Evolutionary conservation across 2,113 vertebrate species (phyloP).

Genomic region (Ictidomys tridecemlineatus): DNA sequence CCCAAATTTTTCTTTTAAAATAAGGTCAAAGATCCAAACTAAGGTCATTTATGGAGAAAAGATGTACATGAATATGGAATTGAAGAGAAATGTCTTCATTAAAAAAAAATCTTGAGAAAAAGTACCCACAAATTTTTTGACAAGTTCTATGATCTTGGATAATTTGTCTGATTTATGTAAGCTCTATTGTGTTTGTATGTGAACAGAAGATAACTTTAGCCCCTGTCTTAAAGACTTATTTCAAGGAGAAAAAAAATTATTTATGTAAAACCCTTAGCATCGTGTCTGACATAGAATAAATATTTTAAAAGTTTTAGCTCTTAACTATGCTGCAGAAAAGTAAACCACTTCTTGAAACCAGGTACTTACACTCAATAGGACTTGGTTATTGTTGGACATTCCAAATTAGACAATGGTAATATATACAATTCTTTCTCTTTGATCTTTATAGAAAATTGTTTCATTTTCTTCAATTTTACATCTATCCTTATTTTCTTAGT

Average conservation of each 20-base stretch:
- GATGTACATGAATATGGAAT: conserved; percentile 42
- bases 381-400: neutral
- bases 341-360: neutral
- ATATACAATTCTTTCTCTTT: neutral
- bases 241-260: neutral
- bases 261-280: neutral
- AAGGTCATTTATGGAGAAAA: neutral
- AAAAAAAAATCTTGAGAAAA: conserved; percentile 74
- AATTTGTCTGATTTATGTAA: neutral
- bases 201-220: neutral
- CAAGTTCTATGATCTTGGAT: neutral
- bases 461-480: neutral
- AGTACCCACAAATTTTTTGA: conserved; percentile 45
- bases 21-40: neutral
- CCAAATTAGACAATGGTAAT: too few relatives aligned
- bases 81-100: conserved; percentile 72
- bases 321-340: neutral
- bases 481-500: neutral
- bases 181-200: neutral
- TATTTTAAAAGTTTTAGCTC: neutral
- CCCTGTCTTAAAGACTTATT: neutral
- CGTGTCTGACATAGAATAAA: neutral
- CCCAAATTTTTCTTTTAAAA: neutral
- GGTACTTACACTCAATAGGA: neutral
- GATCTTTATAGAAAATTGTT: neutral